phyloP scores from a whole-genome alignment of 2,797 vertebrate species.

The Tympanoctomys barrerae region DNA sequence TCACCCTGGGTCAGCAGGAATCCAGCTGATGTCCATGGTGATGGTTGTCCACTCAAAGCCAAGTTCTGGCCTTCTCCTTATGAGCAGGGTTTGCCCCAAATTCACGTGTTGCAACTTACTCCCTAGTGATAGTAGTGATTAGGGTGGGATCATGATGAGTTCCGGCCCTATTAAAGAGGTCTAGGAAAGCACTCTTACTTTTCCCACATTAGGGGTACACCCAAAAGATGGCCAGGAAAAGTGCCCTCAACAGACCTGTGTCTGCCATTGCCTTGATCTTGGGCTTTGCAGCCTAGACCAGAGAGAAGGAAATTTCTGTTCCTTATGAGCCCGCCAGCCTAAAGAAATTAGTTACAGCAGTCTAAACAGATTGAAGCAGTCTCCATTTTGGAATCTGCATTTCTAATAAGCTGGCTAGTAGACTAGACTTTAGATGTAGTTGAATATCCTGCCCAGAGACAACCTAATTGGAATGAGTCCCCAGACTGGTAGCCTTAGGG shows the following conservation, averaged over 20 bases:
- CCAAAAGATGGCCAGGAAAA: not conserved
- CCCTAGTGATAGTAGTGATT: not conserved
- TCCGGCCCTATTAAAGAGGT: not conserved
- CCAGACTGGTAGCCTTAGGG: no score
- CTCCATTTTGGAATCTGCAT: not conserved
- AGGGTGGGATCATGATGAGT: not conserved
- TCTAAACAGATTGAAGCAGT: not conserved
- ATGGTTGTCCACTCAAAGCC: not conserved
- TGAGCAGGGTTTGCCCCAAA: not conserved
- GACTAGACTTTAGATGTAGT: no score
- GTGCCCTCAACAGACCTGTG: not conserved
- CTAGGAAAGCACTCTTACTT: not conserved
- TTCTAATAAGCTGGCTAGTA: not conserved
- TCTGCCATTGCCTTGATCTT: not conserved
- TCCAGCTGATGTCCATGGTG: not conserved
- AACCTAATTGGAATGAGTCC: not conserved
- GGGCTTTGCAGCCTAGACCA: not conserved
- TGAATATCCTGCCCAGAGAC: not conserved
- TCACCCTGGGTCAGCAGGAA: constrained; percentile 66
- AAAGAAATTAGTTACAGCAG: not conserved
- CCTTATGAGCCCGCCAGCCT: not conserved
- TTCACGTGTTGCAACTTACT: not conserved
- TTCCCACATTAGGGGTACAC: not conserved
- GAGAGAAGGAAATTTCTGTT: not conserved
- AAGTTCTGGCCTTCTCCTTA: not conserved